A percentile compares a stretch with the other conserved stretches of the same genome.
Conservation (phyloP, 2,113 vertebrate genomes). For the Abramis brama region DNA sequence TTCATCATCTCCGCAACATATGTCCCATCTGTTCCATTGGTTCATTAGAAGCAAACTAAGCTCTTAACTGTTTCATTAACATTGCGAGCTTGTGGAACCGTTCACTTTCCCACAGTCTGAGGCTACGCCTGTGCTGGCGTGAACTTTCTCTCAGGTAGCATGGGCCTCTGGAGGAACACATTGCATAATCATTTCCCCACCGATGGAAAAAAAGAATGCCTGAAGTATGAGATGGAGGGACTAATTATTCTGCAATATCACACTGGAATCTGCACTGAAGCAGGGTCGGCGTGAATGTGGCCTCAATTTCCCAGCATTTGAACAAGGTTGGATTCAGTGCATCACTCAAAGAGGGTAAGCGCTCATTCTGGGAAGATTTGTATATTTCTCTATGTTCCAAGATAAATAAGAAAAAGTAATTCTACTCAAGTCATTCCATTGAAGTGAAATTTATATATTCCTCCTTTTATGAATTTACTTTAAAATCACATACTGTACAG, state of each 20-base stretch:
- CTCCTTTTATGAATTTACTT: too few relatives aligned
- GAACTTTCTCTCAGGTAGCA: constrained; percentile 51
- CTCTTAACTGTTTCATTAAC: constrained; percentile 27
- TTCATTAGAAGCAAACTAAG: constrained; percentile 36
- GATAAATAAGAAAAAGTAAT: too few relatives aligned
- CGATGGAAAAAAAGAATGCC: constrained; percentile 45
- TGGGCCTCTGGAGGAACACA: constrained; percentile 43
- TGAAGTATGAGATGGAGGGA: constrained; percentile 36
- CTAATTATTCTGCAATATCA: constrained; percentile 42
- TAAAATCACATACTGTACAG: too few relatives aligned
- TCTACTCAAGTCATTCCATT: too few relatives aligned
- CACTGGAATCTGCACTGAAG: constrained; percentile 38
- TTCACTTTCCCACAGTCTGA: constrained; percentile 46
- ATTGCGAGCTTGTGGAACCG: constrained; percentile 30
- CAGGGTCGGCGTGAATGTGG: constrained; percentile 9
- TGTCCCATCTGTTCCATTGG: constrained; percentile 9
- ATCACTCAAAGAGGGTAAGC: background rate
- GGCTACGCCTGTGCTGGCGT: constrained; percentile 45
- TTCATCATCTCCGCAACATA: constrained; percentile 7
- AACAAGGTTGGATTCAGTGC: constrained; percentile 20
- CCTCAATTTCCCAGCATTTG: constrained; percentile 16
- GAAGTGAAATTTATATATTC: too few relatives aligned
- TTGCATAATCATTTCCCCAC: constrained; percentile 48
- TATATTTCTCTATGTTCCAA: too few relatives aligned
- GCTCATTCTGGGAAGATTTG: background rate